Conservation (phyloP, 2,888 invertebrate species). For the Brachyptera risi region DNA sequence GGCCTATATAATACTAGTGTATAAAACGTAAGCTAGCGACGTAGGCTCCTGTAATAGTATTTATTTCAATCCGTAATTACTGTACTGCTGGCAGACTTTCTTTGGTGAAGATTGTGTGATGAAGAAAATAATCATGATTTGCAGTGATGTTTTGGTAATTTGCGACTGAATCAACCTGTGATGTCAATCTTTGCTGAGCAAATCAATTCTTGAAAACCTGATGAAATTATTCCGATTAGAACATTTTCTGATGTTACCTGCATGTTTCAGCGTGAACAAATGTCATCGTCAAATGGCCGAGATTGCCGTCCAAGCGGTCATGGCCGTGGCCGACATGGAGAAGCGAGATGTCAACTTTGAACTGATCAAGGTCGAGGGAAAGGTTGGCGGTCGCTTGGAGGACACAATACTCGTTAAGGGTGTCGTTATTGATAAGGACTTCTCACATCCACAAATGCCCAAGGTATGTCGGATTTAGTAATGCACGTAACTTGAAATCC, state of each 20-base stretch:
- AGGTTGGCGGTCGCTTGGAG: slow-evolving; percentile 94
- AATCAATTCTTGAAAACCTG: background rate
- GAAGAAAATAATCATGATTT: no score
- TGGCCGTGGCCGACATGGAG: slow-evolving; percentile 92
- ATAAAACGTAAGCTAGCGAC: no score
- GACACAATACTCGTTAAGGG: slow-evolving; percentile 95
- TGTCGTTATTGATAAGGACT: slow-evolving; percentile 96
- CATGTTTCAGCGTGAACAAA: slow-evolving; percentile 71
- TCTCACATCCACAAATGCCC: slow-evolving; percentile 99
- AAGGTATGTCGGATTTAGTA: slow-evolving; percentile 64
- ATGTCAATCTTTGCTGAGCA: background rate
- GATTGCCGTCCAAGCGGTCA: slow-evolving; percentile 95
- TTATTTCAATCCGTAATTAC: no score
- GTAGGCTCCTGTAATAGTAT: no score
- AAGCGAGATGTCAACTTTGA: slow-evolving; percentile 98
- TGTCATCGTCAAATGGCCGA: slow-evolving; percentile 97
- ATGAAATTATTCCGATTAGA: background rate
- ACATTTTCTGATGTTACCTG: slow-evolving; percentile 1
- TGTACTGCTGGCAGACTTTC: no score
- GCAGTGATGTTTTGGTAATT: slow-evolving; percentile 5
- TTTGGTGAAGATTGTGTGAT: no score
- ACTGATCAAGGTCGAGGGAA: slow-evolving; percentile 96
- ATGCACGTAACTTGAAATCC: background rate
- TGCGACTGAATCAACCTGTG: slow-evolving; percentile 1
- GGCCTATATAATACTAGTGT: no score